Evolutionary conservation across 2,113 vertebrate genomes (phyloP).

Genomic region (Chrysemys picta): DNA sequence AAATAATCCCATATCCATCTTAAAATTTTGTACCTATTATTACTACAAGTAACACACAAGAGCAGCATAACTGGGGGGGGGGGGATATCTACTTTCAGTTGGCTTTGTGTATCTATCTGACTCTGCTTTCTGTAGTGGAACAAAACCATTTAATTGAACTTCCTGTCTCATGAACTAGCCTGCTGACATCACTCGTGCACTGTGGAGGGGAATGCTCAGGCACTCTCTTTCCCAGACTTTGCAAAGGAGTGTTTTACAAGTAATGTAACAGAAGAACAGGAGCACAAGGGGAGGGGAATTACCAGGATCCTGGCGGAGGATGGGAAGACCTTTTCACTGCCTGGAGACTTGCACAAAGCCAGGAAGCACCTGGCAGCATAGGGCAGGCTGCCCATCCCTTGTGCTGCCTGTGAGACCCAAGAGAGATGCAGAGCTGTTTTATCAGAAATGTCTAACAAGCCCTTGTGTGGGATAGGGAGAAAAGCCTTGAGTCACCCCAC

Average conservation of each 20-base stretch:
- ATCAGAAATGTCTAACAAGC: not conserved
- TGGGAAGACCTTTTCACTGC: not conserved
- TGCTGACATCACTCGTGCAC: slow-evolving; percentile 58
- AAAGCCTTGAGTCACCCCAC: not conserved
- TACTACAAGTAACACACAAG: not conserved
- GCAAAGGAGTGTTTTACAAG: accelerated
- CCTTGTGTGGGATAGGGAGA: not conserved
- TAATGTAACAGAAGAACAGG: not conserved
- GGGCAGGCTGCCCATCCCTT: not conserved
- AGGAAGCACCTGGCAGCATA: accelerated
- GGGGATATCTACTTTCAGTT: not conserved
- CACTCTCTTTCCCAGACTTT: not conserved
- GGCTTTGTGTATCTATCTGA: accelerated
- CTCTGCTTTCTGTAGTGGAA: not conserved
- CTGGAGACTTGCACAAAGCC: too few relatives aligned
- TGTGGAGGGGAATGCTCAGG: not conserved
- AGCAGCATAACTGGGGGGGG: not conserved
- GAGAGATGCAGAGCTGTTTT: not conserved
- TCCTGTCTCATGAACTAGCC: slow-evolving; percentile 49
- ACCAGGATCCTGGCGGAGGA: not conserved
- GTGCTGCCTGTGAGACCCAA: not conserved
- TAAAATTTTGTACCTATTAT: not conserved
- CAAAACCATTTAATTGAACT: not conserved
- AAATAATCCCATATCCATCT: not conserved
- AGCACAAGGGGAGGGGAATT: not conserved